Conservation (phyloP, 2,888 invertebrate species). For the Apamea anceps region DNA sequence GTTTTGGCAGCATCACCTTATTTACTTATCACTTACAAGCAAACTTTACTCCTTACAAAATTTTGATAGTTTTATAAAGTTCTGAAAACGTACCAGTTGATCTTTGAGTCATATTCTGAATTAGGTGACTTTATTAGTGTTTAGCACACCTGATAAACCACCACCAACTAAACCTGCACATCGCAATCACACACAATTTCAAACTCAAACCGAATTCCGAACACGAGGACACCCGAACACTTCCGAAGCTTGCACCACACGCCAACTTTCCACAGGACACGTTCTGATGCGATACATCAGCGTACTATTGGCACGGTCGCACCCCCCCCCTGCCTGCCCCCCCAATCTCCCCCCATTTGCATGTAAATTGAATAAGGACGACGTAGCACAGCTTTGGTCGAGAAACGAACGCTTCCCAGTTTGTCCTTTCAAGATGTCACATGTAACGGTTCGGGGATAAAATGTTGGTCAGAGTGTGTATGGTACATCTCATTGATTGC, state of each 20-base stretch:
- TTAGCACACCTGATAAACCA: slow-evolving; percentile 6
- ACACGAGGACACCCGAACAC: slow-evolving; percentile 36
- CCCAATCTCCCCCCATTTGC: slow-evolving; percentile 82
- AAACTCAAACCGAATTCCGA: slow-evolving; percentile 52
- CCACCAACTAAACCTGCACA: slow-evolving; percentile 8
- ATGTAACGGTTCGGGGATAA: slow-evolving; percentile 58
- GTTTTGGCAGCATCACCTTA: no score
- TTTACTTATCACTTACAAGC: not conserved
- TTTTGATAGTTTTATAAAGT: not conserved
- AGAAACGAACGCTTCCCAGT: slow-evolving; percentile 75
- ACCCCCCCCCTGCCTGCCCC: slow-evolving; percentile 53
- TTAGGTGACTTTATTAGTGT: not conserved
- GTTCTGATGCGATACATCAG: slow-evolving; percentile 89
- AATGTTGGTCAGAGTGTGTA: slow-evolving; percentile 58
- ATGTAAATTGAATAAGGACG: slow-evolving; percentile 90
- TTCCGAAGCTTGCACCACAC: slow-evolving; percentile 53
- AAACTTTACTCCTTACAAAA: not conserved
- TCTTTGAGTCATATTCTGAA: not conserved
- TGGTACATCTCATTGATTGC: slow-evolving; percentile 17
- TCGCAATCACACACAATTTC: slow-evolving; percentile 37
- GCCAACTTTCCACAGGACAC: slow-evolving; percentile 77
- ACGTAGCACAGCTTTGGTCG: slow-evolving; percentile 82
- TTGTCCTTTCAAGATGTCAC: slow-evolving; percentile 82
- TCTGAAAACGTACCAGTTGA: not conserved
- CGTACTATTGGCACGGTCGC: slow-evolving; percentile 85